Evolutionary conservation across 2,888 invertebrate species (phyloP), one percentile per base, ranked within the genome.

Genomic region (Ischnus inquisitorius): DNA sequence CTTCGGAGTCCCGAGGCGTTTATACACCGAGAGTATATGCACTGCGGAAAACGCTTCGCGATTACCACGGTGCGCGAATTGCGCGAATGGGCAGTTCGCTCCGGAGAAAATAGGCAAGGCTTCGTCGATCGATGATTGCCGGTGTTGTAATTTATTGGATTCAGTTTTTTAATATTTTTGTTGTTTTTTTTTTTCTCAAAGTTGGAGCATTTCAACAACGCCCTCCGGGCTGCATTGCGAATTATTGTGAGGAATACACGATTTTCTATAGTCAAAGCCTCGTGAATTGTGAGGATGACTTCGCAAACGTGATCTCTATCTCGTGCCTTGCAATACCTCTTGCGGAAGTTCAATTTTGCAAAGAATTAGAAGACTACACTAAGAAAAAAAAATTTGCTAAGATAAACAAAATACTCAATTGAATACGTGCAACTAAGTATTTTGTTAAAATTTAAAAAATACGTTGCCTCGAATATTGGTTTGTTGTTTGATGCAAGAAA

Each of bases 141-240:
- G 71, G 76, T 79, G 64, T 79, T 19, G 65, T 67, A 57, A 83
- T 79, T 83, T 83, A 83, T 79, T 83, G 71, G 54, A 81, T 64
- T 76, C 19, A 28, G 19, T 69, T 43, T 69, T 69, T 62, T 39
- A 34, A 34, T 34, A 1, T 39, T 39, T 16, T 8, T 64, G 1
- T 54, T 54, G 1, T 54, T 54, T 67, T 25, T 16, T 48, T 60
- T 54, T 34, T 16, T 34, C 22, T 39, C 25, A 43, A 57, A 25
- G 25, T n/a, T 16, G 54, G 41, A 71, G 51, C 51, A 57, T 41
- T 72, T 22, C 28, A 69, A 19, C 48, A 34, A 62, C 78, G 68
- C 60, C 67, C 65, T n/a, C 82, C 43, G 62, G 67, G 25, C 39
- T 67, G 28, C 22, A 34, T 43, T 16, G 67, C 10, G 62, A 79